These are phyloP conservation scores for Megaceryle maxima DNA, from an alignment of 2,113 vertebrate genomes.

Conservation along the genomic window DNA sequence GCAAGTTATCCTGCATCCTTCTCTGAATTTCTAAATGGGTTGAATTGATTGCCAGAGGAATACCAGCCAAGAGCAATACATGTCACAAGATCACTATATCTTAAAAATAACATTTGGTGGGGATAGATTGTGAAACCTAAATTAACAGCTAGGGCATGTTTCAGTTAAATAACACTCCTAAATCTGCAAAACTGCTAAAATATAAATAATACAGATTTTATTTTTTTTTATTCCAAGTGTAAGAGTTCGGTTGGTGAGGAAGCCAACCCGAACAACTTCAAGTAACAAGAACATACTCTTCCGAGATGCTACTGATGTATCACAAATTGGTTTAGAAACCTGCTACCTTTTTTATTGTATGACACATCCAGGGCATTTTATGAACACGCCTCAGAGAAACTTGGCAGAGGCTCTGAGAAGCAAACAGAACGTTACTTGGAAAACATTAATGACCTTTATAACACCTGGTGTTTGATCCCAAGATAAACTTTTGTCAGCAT, in stretches of 20 bases:
- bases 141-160: neutral
- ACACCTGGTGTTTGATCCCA: conserved; percentile 38
- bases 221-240: neutral
- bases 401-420: conserved; percentile 50
- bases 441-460: conserved; percentile 62
- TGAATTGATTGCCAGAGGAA: neutral
- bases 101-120: neutral
- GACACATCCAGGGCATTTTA: neutral
- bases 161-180: neutral
- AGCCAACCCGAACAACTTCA: neutral
- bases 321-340: conserved; percentile 26
- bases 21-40: neutral
- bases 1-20: neutral
- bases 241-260: neutral
- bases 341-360: neutral
- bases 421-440: conserved; percentile 44
- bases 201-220: neutral
- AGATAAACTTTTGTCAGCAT: conserved; percentile 25
- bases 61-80: neutral
- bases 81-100: neutral
- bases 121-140: neutral
- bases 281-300: neutral
- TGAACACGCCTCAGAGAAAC: conserved; percentile 22
- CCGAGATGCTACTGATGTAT: neutral
- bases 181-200: neutral